These are phyloP conservation scores for Meloidogyne hapla DNA, from an alignment of 1,140 invertebrate species.

Conservation along the genomic window DNA sequence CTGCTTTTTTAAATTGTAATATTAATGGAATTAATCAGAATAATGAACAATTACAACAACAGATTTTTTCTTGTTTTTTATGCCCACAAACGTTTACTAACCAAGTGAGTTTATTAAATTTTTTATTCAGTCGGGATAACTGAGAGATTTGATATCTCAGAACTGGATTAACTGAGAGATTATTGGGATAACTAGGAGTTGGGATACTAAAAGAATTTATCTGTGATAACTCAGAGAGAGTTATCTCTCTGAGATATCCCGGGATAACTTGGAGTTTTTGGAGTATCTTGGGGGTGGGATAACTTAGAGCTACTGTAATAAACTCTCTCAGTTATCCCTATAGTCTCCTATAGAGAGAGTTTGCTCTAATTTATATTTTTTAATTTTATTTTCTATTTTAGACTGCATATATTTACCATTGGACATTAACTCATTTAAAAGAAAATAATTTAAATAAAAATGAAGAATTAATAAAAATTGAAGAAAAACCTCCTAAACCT, in stretches of 20 bases:
- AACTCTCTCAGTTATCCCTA: not conserved
- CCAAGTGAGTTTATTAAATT: not conserved
- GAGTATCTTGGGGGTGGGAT: too few relatives aligned
- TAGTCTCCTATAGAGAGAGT: too few relatives aligned
- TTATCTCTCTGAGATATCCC: too few relatives aligned
- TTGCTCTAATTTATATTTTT: too few relatives aligned
- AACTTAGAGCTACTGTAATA: too few relatives aligned
- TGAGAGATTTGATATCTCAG: too few relatives aligned
- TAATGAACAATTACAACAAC: not conserved
- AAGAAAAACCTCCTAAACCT: not conserved
- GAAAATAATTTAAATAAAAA: not conserved
- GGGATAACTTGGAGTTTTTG: too few relatives aligned
- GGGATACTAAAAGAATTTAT: too few relatives aligned
- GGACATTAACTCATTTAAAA: constrained; percentile 10
- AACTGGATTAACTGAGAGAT: too few relatives aligned
- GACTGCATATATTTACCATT: constrained; percentile 25
- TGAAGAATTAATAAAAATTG: not conserved
- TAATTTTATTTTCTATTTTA: not conserved
- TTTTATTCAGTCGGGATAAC: not conserved
- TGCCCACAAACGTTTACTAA: constrained; percentile 15
- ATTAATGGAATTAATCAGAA: not conserved
- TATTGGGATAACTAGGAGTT: too few relatives aligned
- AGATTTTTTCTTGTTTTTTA: not conserved
- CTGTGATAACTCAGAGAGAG: too few relatives aligned
- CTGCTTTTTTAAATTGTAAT: not conserved